Evolutionary conservation across 2,797 vertebrate species (phyloP).

Genomic region (Takifugu ocellatus): DNA sequence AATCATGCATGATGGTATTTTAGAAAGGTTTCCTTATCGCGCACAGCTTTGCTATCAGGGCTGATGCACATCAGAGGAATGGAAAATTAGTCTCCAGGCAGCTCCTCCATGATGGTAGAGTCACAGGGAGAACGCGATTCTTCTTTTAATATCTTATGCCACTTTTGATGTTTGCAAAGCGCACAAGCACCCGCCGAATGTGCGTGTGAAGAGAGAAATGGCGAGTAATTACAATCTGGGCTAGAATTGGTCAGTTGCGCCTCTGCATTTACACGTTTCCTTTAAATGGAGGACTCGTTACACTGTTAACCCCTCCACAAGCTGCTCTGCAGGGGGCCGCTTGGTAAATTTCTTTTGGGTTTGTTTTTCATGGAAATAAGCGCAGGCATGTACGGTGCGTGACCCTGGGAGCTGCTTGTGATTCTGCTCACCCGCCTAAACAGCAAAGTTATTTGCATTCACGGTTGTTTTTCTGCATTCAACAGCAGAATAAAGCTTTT

Average conservation of each 20-base stretch:
- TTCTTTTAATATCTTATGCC: constrained; percentile 38
- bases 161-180: constrained; percentile 15
- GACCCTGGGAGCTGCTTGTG: no score
- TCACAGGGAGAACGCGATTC: background rate
- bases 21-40: constrained; percentile 13
- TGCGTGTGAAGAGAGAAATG: background rate
- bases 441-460: no score
- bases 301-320: no score
- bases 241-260: background rate
- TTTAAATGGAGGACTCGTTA: no score
- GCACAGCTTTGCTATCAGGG: constrained; percentile 6
- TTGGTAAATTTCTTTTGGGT: no score
- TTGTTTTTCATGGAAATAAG: no score
- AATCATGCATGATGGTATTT: constrained; percentile 15
- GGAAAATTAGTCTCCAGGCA: constrained; percentile 23
- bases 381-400: no score
- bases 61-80: constrained; percentile 28
- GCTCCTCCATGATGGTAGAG: constrained; percentile 13
- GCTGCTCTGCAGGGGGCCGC: no score
- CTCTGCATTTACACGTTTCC: no score
- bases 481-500: no score
- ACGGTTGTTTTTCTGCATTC: no score
- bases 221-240: background rate
- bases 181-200: background rate
- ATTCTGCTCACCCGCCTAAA: no score